Evolutionary conservation across 2,797 vertebrate genomes (phyloP).

Genomic region (Paramormyrops hopkinsi): DNA sequence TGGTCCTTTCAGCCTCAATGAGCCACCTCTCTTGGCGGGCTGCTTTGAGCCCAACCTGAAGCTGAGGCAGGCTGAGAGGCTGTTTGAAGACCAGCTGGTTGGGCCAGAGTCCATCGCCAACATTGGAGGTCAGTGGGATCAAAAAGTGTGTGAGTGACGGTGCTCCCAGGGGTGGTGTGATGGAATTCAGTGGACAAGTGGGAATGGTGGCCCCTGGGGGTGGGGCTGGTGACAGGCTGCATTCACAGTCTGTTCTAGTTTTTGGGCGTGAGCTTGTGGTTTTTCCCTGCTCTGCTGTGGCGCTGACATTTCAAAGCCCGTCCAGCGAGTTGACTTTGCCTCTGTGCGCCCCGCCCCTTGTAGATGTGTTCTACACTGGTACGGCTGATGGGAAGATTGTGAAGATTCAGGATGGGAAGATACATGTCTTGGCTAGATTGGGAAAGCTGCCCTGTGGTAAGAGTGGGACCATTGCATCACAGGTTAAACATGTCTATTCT

Average conservation of each 20-base stretch:
- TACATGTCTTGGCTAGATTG: constrained; percentile 71
- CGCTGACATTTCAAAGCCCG: background rate
- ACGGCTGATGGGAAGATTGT: constrained; percentile 86
- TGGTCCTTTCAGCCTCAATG: constrained; percentile 66
- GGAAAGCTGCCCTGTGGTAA: constrained; percentile 83
- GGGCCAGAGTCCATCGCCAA: constrained; percentile 85
- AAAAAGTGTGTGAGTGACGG: background rate
- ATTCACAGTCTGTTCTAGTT: background rate
- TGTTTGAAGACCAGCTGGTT: constrained; percentile 76
- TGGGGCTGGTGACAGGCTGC: background rate
- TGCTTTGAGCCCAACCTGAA: constrained; percentile 79
- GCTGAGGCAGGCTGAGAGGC: constrained; percentile 70
- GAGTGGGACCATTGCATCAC: constrained; percentile 29
- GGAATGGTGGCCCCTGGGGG: background rate
- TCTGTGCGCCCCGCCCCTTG: constrained; percentile 22
- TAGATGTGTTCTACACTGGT: constrained; percentile 85
- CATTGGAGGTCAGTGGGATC: constrained; percentile 69
- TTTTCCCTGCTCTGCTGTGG: background rate
- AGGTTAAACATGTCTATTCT: background rate
- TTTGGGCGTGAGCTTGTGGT: background rate
- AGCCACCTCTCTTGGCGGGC: constrained; percentile 76
- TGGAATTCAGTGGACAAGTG: background rate
- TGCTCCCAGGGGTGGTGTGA: background rate
- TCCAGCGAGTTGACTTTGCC: background rate
- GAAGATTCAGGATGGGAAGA: constrained; percentile 75